These are phyloP conservation scores for Sebastes taczanowskii DNA, from an alignment of 2,797 vertebrate genomes.

Conservation along the genomic window DNA sequence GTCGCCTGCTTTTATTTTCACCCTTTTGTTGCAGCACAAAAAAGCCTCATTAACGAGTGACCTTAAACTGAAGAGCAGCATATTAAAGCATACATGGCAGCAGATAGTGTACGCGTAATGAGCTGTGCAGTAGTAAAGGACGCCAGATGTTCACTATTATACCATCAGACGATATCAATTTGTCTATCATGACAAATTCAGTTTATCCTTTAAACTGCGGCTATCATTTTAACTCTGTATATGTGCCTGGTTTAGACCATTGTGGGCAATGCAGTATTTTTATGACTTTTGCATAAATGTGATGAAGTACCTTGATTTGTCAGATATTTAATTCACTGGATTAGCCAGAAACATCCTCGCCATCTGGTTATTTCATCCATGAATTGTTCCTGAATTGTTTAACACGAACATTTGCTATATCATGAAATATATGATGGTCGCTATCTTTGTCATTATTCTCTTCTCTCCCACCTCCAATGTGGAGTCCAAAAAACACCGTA, in stretches of 20 bases:
- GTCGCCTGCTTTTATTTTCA: not conserved
- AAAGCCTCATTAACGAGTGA: not conserved
- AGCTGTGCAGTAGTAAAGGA: constrained; percentile 18
- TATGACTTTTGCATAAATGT: not conserved
- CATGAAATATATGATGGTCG: not conserved
- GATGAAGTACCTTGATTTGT: not conserved
- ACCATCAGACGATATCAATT: not conserved
- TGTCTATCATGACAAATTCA: not conserved
- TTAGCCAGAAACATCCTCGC: not conserved
- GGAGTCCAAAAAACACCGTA: not conserved
- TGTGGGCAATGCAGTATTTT: not conserved
- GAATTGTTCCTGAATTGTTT: not conserved
- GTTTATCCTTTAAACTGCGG: not conserved
- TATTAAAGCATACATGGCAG: not conserved
- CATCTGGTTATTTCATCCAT: not conserved
- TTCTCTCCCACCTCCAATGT: not conserved
- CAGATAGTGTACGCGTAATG: constrained; percentile 12
- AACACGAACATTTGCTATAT: not conserved
- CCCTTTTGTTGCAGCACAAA: not conserved
- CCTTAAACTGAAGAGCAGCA: not conserved
- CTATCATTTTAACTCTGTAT: not conserved
- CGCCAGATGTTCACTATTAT: constrained; percentile 18
- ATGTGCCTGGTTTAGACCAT: not conserved
- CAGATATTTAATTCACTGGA: not conserved
- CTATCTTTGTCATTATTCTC: not conserved